These are phyloP conservation scores for Coremacera marginata DNA, from an alignment of 2,888 invertebrate species.

Conservation along the genomic window DNA sequence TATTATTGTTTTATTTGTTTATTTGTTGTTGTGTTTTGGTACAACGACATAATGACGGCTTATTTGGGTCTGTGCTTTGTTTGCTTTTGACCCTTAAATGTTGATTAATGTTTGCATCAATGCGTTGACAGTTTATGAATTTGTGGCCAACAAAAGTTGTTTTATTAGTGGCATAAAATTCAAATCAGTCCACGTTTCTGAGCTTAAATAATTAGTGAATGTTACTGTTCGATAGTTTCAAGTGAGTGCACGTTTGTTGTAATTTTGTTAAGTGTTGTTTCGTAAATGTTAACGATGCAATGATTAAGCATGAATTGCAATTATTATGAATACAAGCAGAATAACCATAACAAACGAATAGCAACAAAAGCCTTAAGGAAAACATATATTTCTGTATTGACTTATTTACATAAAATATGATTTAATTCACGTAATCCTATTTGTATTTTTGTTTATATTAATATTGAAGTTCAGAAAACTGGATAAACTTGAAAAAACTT, in stretches of 20 bases:
- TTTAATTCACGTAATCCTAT: too few species aligned
- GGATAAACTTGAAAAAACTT: too few species aligned
- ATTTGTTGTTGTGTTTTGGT: background rate
- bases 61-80: background rate
- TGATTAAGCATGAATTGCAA: too few species aligned
- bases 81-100: background rate
- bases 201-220: background rate
- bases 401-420: too few species aligned
- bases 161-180: too few species aligned
- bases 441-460: too few species aligned
- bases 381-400: too few species aligned
- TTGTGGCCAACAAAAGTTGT: background rate
- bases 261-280: background rate
- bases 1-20: background rate
- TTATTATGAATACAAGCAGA: too few species aligned
- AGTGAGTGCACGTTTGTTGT: background rate
- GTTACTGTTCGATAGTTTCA: background rate
- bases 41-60: background rate
- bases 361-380: too few species aligned
- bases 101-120: conserved; percentile 16
- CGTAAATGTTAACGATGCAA: background rate
- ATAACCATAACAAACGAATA: too few species aligned
- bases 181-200: too few species aligned
- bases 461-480: too few species aligned
- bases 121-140: conserved; percentile 23